Evolutionary conservation across 2,113 vertebrate genomes (phyloP).

Genomic region (Sander lucioperca): DNA sequence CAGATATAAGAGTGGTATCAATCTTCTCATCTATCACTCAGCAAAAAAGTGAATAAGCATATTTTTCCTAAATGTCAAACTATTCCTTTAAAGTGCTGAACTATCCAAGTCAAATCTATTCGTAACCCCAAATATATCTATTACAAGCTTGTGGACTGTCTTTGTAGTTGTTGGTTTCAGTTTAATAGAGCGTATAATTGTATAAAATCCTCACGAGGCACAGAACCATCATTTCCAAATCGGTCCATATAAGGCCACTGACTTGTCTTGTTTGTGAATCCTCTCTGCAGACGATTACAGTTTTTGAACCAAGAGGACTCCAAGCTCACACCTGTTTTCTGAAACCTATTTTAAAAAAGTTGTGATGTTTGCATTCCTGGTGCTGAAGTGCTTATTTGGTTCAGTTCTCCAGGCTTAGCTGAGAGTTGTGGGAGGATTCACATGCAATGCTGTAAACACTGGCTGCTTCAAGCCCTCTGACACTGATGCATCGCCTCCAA

Average conservation of each 20-base stretch:
- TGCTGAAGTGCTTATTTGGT: conserved; percentile 83
- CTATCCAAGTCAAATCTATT: conserved; percentile 6
- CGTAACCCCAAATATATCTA: neutral
- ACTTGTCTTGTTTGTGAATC: conserved; percentile 69
- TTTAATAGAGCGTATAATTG: conserved; percentile 44
- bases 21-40: neutral
- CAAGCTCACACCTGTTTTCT: conserved; percentile 80
- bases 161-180: conserved; percentile 11
- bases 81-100: conserved; percentile 1
- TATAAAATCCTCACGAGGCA: conserved; percentile 26
- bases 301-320: conserved; percentile 39
- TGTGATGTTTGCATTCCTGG: conserved; percentile 77
- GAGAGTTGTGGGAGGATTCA: conserved; percentile 67
- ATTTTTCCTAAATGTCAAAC: conserved; percentile 1
- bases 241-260: conserved; percentile 74
- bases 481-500: conserved; percentile 77
- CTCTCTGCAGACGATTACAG: conserved; percentile 43
- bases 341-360: conserved; percentile 69
- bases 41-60: neutral
- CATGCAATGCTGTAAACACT: conserved; percentile 75
- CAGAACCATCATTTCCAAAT: conserved; percentile 27
- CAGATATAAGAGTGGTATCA: neutral
- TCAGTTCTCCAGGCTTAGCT: conserved; percentile 62
- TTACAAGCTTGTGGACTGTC: conserved; percentile 19
- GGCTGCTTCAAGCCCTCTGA: conserved; percentile 66